Evolutionary conservation across 1,140 invertebrate species (phyloP).

Genomic region (Palaemon carinicauda): DNA sequence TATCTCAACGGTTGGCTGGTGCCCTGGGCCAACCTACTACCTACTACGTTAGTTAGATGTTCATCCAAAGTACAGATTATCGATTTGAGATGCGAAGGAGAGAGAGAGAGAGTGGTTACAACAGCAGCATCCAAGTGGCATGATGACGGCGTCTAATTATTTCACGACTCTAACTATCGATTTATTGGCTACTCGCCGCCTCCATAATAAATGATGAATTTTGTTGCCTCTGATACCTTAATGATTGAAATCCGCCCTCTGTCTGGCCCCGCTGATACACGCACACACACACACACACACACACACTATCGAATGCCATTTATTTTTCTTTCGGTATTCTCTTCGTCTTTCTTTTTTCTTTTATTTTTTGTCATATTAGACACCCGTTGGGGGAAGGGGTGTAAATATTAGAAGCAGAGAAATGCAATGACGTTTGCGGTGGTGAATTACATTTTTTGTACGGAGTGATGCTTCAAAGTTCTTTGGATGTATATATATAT

Average conservation of each 20-base stretch:
- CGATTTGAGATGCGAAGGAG: neutral
- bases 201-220: slow-evolving; percentile 12
- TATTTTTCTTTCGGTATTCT: neutral
- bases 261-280: too few species aligned
- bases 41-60: neutral
- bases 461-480: too few species aligned
- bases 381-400: too few species aligned
- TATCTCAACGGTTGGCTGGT: too few species aligned
- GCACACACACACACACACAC: too few species aligned
- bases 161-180: neutral
- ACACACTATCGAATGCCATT: too few species aligned
- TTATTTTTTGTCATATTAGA: neutral
- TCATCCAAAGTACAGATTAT: neutral
- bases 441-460: too few species aligned
- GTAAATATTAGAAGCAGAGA: too few species aligned
- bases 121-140: neutral
- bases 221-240: slow-evolving; percentile 10
- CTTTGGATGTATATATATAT: too few species aligned
- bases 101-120: neutral
- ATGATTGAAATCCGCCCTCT: neutral
- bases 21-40: too few species aligned
- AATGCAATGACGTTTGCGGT: too few species aligned
- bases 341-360: neutral
- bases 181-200: neutral
- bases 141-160: neutral